A percentile compares a stretch with the other conserved stretches of the same genome.
Evolutionary conservation across 2,888 invertebrate species (phyloP).

Genomic region (Geophilus truncorum): DNA sequence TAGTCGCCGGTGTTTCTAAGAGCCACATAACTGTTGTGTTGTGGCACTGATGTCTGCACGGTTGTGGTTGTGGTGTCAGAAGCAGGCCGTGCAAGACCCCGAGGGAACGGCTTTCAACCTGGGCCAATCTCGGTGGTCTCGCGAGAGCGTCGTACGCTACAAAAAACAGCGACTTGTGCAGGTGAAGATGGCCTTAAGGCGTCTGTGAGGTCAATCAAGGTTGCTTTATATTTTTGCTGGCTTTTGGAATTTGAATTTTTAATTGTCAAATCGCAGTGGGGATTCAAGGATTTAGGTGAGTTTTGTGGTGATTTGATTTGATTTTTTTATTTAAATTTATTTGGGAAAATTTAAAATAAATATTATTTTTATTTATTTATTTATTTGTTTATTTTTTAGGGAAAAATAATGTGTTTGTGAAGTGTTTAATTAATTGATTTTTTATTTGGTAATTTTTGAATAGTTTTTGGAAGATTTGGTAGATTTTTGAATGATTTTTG

Average conservation of each 20-base stretch:
- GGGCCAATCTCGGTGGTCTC: background rate
- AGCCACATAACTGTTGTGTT: conserved; percentile 10
- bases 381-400: background rate
- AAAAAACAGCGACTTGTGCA: background rate
- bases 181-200: background rate
- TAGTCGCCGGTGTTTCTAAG: background rate
- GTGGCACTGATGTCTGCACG: background rate
- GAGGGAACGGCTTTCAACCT: conserved; percentile 2
- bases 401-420: too few species aligned
- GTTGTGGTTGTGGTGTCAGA: background rate
- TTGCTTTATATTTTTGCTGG: background rate
- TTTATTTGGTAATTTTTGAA: too few species aligned
- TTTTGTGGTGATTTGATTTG: background rate
- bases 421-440: too few species aligned
- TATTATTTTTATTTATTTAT: background rate
- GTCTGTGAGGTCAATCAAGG: conserved; percentile 1
- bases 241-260: background rate
- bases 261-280: too few species aligned
- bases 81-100: conserved; percentile 21
- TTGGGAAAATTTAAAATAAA: too few species aligned
- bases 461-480: too few species aligned
- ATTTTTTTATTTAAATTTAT: too few species aligned
- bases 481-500: too few species aligned
- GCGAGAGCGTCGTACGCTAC: background rate
- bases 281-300: too few species aligned